These are phyloP conservation scores for Thaumatotibia leucotreta DNA, from an alignment of 1,140 invertebrate genomes.

Conservation along the genomic window DNA sequence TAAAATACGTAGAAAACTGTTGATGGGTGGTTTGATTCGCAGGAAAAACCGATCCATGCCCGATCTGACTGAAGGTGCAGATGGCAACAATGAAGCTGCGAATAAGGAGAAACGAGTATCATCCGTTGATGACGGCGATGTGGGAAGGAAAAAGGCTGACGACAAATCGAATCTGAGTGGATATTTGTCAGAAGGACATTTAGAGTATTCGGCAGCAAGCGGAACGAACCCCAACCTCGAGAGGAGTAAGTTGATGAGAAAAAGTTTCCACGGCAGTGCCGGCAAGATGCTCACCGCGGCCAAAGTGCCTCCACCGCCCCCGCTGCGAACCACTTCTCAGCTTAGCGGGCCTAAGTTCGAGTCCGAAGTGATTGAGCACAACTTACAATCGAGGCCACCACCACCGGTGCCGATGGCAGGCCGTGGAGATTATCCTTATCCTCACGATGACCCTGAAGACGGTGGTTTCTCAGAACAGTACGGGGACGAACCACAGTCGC, in stretches of 20 bases:
- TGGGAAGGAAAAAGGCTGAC: conserved; percentile 79
- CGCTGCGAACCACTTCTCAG: conserved; percentile 90
- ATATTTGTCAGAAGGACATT: conserved; percentile 91
- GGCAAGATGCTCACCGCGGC: conserved; percentile 87
- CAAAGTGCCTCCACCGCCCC: conserved; percentile 91
- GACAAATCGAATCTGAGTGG: conserved; percentile 83
- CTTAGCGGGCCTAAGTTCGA: conserved; percentile 83
- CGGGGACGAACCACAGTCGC: conserved; percentile 79
- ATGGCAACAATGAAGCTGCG: conserved; percentile 63
- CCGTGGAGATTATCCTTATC: conserved; percentile 49
- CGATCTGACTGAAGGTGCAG: conserved; percentile 86
- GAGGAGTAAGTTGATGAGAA: conserved; percentile 91
- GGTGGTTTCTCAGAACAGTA: conserved; percentile 72
- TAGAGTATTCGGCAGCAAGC: conserved; percentile 81
- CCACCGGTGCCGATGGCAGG: conserved; percentile 68
- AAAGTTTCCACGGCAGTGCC: conserved; percentile 91
- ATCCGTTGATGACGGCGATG: conserved; percentile 85
- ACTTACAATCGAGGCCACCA: conserved; percentile 74
- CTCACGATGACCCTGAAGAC: conserved; percentile 63
- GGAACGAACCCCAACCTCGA: conserved; percentile 89
- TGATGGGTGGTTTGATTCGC: conserved; percentile 93
- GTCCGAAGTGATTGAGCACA: conserved; percentile 77
- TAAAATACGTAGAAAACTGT: conserved; percentile 89
- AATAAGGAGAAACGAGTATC: conserved; percentile 71
- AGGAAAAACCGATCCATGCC: conserved; percentile 95